Conservation (phyloP, 2,888 invertebrate species). For the Myopa tessellatipennis region DNA sequence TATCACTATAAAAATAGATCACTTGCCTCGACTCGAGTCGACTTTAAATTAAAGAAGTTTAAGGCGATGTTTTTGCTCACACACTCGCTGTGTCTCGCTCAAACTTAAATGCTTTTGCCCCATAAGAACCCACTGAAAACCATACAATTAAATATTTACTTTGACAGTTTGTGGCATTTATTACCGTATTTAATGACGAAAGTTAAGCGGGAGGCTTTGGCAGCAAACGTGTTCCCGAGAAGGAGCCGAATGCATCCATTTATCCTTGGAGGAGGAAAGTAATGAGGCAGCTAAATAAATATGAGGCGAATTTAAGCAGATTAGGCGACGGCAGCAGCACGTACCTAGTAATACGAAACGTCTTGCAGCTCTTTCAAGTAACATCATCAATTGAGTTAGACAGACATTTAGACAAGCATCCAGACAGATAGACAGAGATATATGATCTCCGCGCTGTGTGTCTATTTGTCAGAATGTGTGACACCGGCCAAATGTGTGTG, state of each 20-base stretch:
- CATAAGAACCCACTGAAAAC: neutral
- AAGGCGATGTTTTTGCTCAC: too few relatives aligned
- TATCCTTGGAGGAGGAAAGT: slow-evolving; percentile 8
- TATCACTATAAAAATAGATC: too few relatives aligned
- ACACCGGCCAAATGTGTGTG: too few relatives aligned
- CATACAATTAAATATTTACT: slow-evolving; percentile 29
- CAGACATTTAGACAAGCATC: too few relatives aligned
- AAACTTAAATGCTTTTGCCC: too few relatives aligned
- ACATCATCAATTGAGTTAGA: too few relatives aligned
- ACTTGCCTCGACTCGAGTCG: too few relatives aligned
- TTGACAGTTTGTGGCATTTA: slow-evolving; percentile 35
- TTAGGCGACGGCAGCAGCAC: neutral
- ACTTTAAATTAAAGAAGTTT: too few relatives aligned
- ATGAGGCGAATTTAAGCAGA: neutral
- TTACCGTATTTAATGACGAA: slow-evolving; percentile 29
- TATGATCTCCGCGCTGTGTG: neutral
- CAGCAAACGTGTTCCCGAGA: neutral
- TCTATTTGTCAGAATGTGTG: too few relatives aligned
- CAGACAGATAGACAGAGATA: neutral
- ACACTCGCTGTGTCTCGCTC: too few relatives aligned
- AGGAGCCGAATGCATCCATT: neutral
- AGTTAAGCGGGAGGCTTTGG: slow-evolving; percentile 12
- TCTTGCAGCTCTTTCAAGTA: too few relatives aligned
- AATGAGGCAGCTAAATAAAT: slow-evolving; percentile 12
- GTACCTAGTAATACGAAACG: too few relatives aligned